phyloP scores from a whole-genome alignment of 2,888 invertebrate genomes.

The Eustalomyia histrio region DNA sequence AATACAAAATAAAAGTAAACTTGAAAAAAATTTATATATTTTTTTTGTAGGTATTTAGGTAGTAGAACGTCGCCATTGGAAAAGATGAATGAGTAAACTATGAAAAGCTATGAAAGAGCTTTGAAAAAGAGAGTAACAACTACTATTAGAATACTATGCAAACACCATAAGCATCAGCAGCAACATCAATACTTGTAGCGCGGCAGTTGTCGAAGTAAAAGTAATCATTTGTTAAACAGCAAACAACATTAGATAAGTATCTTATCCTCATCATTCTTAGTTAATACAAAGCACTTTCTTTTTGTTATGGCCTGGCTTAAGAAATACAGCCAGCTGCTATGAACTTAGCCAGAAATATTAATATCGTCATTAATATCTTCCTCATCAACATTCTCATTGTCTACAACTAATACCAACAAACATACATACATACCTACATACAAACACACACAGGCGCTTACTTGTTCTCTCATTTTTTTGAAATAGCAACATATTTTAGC shows the following conservation, averaged over 20 bases:
- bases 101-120: neutral
- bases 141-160: neutral
- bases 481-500: constrained; percentile 73
- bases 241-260: neutral
- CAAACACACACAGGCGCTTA: constrained; percentile 12
- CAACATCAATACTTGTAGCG: neutral
- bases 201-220: neutral
- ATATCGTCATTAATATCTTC: constrained; percentile 49
- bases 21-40: neutral
- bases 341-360: constrained; percentile 61
- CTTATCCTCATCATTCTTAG: neutral
- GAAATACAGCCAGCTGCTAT: neutral
- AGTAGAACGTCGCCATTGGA: neutral
- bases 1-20: constrained; percentile 57
- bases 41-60: neutral
- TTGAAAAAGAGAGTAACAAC: neutral
- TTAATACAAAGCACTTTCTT: neutral
- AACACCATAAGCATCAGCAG: neutral
- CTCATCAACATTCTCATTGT: constrained; percentile 62
- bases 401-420: constrained; percentile 41
- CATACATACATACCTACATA: constrained; percentile 10
- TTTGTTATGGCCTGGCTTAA: neutral
- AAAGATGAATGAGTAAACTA: neutral
- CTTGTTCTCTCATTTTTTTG: constrained; percentile 20
- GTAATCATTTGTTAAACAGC: neutral